Evolutionary conservation across 2,113 vertebrate genomes (phyloP).

Genomic region (Tringa solitaria): DNA sequence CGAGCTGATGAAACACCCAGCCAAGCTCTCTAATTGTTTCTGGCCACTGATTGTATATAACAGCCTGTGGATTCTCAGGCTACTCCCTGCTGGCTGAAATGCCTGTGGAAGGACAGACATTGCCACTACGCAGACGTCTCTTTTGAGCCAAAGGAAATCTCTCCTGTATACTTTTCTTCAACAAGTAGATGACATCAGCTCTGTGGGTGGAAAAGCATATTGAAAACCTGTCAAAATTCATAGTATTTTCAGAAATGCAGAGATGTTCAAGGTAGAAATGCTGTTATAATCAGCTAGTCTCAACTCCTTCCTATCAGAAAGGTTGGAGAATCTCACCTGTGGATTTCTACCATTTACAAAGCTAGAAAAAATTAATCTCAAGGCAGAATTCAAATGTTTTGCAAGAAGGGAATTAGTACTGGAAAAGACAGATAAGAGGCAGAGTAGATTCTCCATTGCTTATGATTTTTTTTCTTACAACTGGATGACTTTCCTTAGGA

Average conservation of each 20-base stretch:
- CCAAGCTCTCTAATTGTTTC: background rate
- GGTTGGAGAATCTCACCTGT: background rate
- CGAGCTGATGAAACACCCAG: background rate
- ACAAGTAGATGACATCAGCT: slow-evolving; percentile 26
- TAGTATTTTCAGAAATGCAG: slow-evolving; percentile 32
- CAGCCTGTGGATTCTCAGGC: background rate
- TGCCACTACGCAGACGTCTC: background rate
- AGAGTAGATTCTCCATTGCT: background rate
- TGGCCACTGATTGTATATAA: background rate
- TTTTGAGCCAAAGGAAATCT: slow-evolving; percentile 23
- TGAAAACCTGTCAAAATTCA: slow-evolving; percentile 50
- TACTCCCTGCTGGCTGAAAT: background rate
- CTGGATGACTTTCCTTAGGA: background rate
- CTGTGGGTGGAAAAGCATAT: slow-evolving; percentile 32
- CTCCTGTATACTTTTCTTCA: background rate
- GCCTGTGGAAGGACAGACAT: background rate
- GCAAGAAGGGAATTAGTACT: background rate
- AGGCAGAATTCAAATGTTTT: background rate
- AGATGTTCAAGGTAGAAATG: background rate
- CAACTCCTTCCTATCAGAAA: background rate
- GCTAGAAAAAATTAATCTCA: background rate
- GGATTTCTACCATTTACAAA: background rate
- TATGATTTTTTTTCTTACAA: background rate
- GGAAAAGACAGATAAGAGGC: background rate
- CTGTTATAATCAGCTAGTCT: slow-evolving; percentile 7